These are phyloP conservation scores for Hyposmocoma kahamanoa DNA, from an alignment of 1,140 invertebrate genomes.

Conservation along the genomic window DNA sequence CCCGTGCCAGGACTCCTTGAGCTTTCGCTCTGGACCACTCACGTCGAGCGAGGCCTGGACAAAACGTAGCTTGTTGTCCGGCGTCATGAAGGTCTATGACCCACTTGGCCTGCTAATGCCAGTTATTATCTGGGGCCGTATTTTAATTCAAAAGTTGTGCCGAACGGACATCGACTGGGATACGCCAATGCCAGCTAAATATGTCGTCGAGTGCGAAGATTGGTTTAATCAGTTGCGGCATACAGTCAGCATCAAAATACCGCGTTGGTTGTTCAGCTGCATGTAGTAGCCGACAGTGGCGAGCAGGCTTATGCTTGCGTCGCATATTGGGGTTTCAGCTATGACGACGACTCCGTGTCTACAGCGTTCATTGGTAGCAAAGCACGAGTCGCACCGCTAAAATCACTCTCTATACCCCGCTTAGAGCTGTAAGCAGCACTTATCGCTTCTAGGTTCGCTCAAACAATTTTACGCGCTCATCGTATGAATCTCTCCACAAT, in stretches of 20 bases:
- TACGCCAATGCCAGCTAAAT: constrained; percentile 3
- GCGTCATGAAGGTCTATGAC: constrained; percentile 26
- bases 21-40: neutral
- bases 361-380: neutral
- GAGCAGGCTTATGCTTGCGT: constrained; percentile 8
- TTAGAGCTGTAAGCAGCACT: constrained; percentile 7
- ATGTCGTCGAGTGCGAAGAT: too few relatives aligned
- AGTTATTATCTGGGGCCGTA: constrained; percentile 21
- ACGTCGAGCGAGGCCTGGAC: neutral
- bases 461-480: neutral
- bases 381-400: constrained; percentile 1
- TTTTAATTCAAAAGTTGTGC: constrained; percentile 28
- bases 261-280: constrained; percentile 6
- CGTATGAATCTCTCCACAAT: neutral
- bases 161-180: constrained; percentile 25
- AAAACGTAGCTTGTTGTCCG: constrained; percentile 22
- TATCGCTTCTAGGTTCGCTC: neutral
- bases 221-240: too few relatives aligned
- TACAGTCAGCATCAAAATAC: too few relatives aligned
- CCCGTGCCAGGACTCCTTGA: neutral
- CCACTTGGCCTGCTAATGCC: constrained; percentile 30
- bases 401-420: constrained; percentile 1
- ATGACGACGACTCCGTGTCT: neutral
- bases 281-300: constrained; percentile 8
- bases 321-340: constrained; percentile 11